These are phyloP conservation scores for Pangasianodon gigas DNA, from an alignment of 2,113 vertebrate species.

Conservation along the genomic window DNA sequence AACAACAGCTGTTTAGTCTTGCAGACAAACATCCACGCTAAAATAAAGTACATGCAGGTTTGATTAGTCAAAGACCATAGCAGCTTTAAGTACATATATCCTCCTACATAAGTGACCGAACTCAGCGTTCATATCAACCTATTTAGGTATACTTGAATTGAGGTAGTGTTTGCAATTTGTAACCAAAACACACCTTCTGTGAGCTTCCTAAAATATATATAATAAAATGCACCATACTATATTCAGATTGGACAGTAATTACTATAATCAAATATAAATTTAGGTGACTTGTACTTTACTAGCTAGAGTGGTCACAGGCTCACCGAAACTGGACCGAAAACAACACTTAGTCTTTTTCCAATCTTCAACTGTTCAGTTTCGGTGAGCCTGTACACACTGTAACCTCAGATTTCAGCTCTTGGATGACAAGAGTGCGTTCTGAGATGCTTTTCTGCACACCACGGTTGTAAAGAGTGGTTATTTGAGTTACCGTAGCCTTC, in stretches of 20 bases:
- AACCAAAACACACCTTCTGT: neutral
- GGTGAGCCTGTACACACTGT: neutral
- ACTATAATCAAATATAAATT: neutral
- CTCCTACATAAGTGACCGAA: neutral
- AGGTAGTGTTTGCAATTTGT: neutral
- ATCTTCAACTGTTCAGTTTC: neutral
- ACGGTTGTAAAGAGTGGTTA: neutral
- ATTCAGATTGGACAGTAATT: neutral
- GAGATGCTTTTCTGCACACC: neutral
- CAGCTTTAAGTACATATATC: neutral
- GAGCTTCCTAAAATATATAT: neutral
- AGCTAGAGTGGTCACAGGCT: neutral
- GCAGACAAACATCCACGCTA: slow-evolving; percentile 1
- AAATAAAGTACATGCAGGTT: neutral
- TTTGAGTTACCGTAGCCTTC: neutral
- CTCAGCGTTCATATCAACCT: no score
- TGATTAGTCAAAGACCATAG: neutral
- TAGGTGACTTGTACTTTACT: neutral
- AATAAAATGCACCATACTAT: neutral
- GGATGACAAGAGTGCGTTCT: neutral
- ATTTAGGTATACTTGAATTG: neutral
- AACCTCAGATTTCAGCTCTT: no score
- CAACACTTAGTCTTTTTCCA: neutral
- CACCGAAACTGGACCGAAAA: neutral
- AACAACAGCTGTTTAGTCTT: slow-evolving; percentile 15